phyloP scores from a whole-genome alignment of 2,113 vertebrate genomes.

The Microcebus jonahi region DNA sequence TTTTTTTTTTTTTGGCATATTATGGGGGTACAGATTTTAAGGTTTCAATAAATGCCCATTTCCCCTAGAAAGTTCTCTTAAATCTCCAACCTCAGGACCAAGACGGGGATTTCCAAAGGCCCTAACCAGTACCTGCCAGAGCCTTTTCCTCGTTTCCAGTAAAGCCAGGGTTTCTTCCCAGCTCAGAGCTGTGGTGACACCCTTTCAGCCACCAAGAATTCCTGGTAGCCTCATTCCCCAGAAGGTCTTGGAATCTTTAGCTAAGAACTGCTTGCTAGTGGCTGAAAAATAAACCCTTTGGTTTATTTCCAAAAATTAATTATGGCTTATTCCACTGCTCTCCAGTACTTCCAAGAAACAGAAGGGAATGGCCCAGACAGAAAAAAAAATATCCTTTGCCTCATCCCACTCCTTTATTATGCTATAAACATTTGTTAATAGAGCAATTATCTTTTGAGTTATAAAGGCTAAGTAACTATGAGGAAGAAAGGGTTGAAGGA shows the following conservation, averaged over 20 bases:
- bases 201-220: slow-evolving; percentile 39
- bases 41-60: too few species aligned
- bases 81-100: not conserved
- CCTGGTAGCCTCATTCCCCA: slow-evolving; percentile 47
- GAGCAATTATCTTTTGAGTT: slow-evolving; percentile 75
- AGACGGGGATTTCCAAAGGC: slow-evolving; percentile 45
- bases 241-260: not conserved
- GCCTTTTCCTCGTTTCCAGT: slow-evolving; percentile 54
- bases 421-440: slow-evolving; percentile 77
- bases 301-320: slow-evolving; percentile 58
- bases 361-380: slow-evolving; percentile 51
- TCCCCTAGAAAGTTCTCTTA: slow-evolving; percentile 6
- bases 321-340: not conserved
- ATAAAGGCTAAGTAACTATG: slow-evolving; percentile 71
- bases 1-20: too few species aligned
- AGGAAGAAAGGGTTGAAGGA: slow-evolving; percentile 61
- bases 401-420: slow-evolving; percentile 60
- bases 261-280: slow-evolving; percentile 48
- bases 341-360: slow-evolving; percentile 68
- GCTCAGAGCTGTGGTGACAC: slow-evolving; percentile 3
- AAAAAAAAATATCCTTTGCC: not conserved
- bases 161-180: slow-evolving; percentile 50
- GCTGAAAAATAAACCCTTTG: slow-evolving; percentile 30
- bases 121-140: slow-evolving; percentile 27
- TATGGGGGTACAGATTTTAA: too few species aligned